These are phyloP conservation scores for Hypomecis punctinalis DNA, from an alignment of 2,888 invertebrate species.

Conservation along the genomic window DNA sequence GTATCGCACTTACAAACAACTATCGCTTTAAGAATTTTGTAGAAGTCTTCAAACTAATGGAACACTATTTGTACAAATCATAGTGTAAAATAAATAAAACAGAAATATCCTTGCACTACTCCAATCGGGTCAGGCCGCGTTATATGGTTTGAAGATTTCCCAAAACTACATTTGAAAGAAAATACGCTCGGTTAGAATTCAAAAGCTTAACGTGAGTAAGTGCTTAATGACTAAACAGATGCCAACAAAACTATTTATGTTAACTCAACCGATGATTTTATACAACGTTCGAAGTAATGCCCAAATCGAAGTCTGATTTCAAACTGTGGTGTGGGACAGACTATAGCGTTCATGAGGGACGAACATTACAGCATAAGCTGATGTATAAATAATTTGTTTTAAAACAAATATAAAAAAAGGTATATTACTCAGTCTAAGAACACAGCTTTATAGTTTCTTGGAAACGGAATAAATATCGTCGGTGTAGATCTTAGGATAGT, in stretches of 20 bases:
- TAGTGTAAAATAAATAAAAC: background rate
- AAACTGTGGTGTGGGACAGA: constrained; percentile 47
- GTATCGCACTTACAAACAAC: constrained; percentile 51
- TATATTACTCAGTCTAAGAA: too few species aligned
- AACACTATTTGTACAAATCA: background rate
- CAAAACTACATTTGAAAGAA: constrained; percentile 20
- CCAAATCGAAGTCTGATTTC: constrained; percentile 45
- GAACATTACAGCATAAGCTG: background rate
- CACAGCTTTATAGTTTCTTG: too few species aligned
- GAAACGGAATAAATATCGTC: background rate
- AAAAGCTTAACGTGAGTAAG: constrained; percentile 40
- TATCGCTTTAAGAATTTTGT: constrained; percentile 23
- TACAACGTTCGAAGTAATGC: constrained; percentile 43
- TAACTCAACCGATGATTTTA: constrained; percentile 48
- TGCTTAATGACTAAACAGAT: constrained; percentile 34
- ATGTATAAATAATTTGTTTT: background rate
- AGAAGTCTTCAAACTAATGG: constrained; percentile 16
- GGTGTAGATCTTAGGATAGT: background rate
- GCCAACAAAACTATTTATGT: constrained; percentile 39
- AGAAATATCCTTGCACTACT: background rate
- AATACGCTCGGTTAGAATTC: constrained; percentile 23
- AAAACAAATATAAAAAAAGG: background rate
- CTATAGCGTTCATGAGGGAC: background rate
- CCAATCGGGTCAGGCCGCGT: background rate
- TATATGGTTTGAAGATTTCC: constrained; percentile 10